phyloP scores from a whole-genome alignment of 2,888 invertebrate genomes.

The Phorcus lineatus region DNA sequence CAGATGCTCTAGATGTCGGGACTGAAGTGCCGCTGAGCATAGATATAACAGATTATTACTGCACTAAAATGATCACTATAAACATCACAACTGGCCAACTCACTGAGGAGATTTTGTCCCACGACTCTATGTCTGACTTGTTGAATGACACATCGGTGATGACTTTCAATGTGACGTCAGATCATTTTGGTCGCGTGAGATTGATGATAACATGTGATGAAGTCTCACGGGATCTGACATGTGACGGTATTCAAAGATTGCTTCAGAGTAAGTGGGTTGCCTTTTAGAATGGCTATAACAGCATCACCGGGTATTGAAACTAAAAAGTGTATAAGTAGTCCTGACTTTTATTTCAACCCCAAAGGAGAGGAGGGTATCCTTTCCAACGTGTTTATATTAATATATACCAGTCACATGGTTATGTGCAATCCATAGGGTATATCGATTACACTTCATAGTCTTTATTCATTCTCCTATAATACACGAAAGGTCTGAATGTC shows the following conservation, averaged over 20 bases:
- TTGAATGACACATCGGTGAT: neutral
- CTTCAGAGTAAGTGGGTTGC: neutral
- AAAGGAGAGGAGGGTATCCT: too few species aligned
- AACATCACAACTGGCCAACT: neutral
- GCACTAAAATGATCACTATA: neutral
- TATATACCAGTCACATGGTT: too few species aligned
- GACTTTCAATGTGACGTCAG: neutral
- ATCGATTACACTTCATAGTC: too few species aligned
- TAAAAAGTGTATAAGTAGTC: too few species aligned
- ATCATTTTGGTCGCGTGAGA: too few species aligned
- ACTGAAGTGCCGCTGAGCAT: neutral
- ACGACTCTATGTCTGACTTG: neutral
- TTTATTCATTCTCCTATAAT: too few species aligned
- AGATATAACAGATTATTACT: neutral
- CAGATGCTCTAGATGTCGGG: neutral
- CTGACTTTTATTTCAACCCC: too few species aligned
- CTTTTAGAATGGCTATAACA: too few species aligned
- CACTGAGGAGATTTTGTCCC: neutral
- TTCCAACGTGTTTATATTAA: too few species aligned
- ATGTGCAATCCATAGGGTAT: too few species aligned
- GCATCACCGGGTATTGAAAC: too few species aligned
- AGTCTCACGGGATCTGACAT: neutral
- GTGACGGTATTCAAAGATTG: neutral
- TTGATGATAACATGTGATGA: neutral
- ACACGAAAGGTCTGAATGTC: too few species aligned